phyloP scores from a whole-genome alignment of 2,113 vertebrate genomes.

The Odontesthes bonariensis region DNA sequence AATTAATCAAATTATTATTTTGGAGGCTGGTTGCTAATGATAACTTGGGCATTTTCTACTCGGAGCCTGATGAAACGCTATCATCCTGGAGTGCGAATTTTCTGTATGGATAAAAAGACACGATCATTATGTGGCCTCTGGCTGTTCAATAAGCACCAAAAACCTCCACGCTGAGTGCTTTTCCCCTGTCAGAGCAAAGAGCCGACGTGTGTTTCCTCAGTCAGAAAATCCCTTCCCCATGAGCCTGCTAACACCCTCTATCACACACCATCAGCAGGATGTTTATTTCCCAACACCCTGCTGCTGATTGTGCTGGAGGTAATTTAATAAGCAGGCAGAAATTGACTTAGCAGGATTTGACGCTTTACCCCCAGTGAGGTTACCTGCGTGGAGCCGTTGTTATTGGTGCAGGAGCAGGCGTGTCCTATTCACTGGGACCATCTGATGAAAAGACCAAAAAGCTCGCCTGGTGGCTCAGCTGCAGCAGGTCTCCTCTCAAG shows the following conservation, averaged over 20 bases:
- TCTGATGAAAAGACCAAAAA: constrained; percentile 55
- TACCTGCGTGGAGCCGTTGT: constrained; percentile 39
- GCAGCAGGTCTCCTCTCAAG: constrained; percentile 55
- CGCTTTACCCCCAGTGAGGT: constrained; percentile 48
- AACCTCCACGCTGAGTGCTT: background rate
- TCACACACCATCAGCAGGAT: constrained; percentile 61
- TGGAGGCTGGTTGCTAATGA: no score
- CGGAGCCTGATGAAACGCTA: no score
- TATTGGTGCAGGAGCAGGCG: constrained; percentile 45
- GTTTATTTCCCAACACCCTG: constrained; percentile 64
- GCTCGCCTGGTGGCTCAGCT: constrained; percentile 66
- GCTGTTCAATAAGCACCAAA: constrained; percentile 7
- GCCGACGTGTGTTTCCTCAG: constrained; percentile 41
- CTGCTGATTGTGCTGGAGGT: constrained; percentile 66
- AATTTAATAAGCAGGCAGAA: constrained; percentile 73
- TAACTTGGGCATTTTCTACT: no score
- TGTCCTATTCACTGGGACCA: constrained; percentile 34
- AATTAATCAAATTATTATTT: constrained; percentile 4
- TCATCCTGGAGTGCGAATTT: no score
- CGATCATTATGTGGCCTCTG: background rate
- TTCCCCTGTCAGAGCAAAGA: constrained; percentile 23
- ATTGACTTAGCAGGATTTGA: constrained; percentile 65
- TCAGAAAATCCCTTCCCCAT: constrained; percentile 37
- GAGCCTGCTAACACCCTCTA: constrained; percentile 46
- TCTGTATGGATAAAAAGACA: background rate